Base-by-base conservation (phyloP, 2,113 vertebrate species). In the Macquaria ambigua region DNA sequence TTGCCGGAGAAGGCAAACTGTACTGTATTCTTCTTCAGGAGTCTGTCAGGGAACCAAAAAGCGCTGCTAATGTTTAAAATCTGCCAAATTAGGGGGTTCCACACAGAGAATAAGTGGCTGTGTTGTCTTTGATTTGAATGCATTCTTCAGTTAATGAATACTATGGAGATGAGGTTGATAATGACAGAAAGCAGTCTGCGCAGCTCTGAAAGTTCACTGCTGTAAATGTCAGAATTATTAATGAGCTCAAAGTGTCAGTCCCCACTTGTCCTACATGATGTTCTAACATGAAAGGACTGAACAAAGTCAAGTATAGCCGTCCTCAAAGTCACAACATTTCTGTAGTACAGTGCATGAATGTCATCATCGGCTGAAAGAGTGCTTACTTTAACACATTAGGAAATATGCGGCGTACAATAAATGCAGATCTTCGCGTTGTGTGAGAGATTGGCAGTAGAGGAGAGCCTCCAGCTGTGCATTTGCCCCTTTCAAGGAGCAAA, bases 161-260 rank as follows among this genome's bases (percentile, higher is more conserved):
- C 46, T 37, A 37, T 43, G 83, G 78, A 86, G 86, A 90, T 88
- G 81, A 78, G 85, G 31, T 77, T 77, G 77, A 77, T 92, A 84
- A 87, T 91, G 92, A 88, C 87, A 79, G 87, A 80, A 81, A 75
- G 62, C 81, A 41, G 83, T 61, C 46, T n/a, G 76, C 39, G 31
- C 67, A 25, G 84, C 85, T 79, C 77, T 9, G 34, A 91, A 88
- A 90, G 89, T 92, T 93, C 90, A 91, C 62, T 31, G 53, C 71
- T 62, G 78, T 84, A 94, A 94, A 95, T 95, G 91, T 90, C 86
- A 86, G 87, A 70, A 85, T 82, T 83, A 67, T 74, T 85, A 88
- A 81, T 59, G 77, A 88, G 90, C 83, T 81, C 71, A 23, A 66
- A 61, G 81, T 50, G 81, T 79, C 84, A 25, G 58, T 34, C 66